phyloP scores from a whole-genome alignment of 53 echinoderm and acorn worm genomes.

The Stichopus horrens region DNA sequence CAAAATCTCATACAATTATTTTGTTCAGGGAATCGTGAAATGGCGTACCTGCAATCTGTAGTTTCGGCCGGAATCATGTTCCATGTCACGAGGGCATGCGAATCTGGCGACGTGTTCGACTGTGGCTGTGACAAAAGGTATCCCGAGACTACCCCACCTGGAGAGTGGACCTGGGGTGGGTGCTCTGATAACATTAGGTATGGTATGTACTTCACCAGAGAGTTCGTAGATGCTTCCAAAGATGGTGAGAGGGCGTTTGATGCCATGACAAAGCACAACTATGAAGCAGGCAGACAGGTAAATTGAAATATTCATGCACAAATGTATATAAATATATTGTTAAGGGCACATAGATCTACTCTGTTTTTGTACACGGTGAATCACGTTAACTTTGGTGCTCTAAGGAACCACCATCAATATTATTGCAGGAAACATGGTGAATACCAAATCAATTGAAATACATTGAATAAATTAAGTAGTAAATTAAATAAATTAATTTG shows the following conservation, averaged over 20 bases:
- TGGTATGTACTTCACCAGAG: constrained; percentile 83
- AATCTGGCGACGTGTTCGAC: constrained; percentile 78
- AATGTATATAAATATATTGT: background rate
- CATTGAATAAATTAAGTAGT: too few relatives aligned
- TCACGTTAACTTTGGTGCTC: background rate
- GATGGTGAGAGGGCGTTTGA: constrained; percentile 63
- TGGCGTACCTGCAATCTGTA: constrained; percentile 81
- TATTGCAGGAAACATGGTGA: too few relatives aligned
- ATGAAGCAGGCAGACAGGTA: constrained; percentile 90
- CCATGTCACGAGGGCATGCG: constrained; percentile 86
- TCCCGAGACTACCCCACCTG: constrained; percentile 38
- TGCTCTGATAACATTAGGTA: constrained; percentile 93
- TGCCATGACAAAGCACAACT: constrained; percentile 87
- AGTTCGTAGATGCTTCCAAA: constrained; percentile 81
- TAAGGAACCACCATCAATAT: background rate
- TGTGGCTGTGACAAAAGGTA: constrained; percentile 81
- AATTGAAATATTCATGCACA: background rate
- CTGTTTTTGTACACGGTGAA: background rate
- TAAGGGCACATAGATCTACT: background rate
- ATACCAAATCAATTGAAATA: too few relatives aligned
- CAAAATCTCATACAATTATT: too few relatives aligned
- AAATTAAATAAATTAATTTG: too few relatives aligned
- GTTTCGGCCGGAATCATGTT: constrained; percentile 91
- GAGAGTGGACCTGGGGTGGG: constrained; percentile 93
- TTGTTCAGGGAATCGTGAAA: constrained; percentile 83